Evolutionary conservation across 2,888 invertebrate genomes (phyloP).

Genomic region (Zygaena filipendulae): DNA sequence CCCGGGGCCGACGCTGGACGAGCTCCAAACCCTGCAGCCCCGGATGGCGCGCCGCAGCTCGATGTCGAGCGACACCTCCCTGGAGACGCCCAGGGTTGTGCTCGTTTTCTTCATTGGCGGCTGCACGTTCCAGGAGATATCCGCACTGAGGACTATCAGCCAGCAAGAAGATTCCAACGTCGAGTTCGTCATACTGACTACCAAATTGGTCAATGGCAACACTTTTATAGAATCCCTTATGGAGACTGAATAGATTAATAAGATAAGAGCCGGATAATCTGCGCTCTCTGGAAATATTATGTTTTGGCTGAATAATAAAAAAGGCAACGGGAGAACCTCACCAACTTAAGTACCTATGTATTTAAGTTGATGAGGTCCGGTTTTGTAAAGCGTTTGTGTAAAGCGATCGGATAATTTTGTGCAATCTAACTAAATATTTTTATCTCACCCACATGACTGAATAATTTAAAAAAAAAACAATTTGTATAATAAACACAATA

Average conservation of each 20-base stretch:
- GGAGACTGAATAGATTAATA: conserved; percentile 61
- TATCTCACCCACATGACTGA: too few species aligned
- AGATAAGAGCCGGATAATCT: too few species aligned
- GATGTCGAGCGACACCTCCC: conserved; percentile 62
- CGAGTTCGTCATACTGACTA: conserved; percentile 91
- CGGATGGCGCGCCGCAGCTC: conserved; percentile 68
- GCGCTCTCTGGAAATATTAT: too few species aligned
- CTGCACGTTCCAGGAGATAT: conserved; percentile 94
- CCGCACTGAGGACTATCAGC: conserved; percentile 77
- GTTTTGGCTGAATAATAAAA: too few species aligned
- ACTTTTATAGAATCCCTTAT: conserved; percentile 83
- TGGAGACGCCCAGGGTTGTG: conserved; percentile 76
- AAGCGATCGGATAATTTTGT: too few species aligned
- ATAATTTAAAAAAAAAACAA: too few species aligned
- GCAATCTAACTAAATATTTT: too few species aligned
- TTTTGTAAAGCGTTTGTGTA: too few species aligned
- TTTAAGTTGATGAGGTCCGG: too few species aligned
- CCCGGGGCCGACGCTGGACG: conserved; percentile 82
- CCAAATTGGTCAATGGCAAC: conserved; percentile 91
- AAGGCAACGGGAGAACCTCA: too few species aligned
- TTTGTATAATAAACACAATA: too few species aligned
- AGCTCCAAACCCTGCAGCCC: conserved; percentile 70
- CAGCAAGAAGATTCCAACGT: conserved; percentile 85
- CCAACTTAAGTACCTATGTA: too few species aligned
- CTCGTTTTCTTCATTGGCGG: conserved; percentile 97